Base-by-base conservation (phyloP, 92 coral and sea anemone species). In the Epizoanthus ramosus region DNA sequence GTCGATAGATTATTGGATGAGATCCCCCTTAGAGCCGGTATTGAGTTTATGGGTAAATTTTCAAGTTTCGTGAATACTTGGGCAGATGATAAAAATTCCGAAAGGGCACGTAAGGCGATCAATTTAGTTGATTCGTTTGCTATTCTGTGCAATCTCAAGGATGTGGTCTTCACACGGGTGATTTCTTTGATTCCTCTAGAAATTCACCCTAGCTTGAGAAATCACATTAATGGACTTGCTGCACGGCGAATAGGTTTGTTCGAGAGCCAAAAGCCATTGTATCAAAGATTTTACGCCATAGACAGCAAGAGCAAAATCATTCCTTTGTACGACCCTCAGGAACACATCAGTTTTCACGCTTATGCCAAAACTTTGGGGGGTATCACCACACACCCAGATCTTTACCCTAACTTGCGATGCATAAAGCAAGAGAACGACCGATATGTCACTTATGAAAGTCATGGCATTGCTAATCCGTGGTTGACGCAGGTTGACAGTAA, bases 31-130 rank as follows among this genome's bases (percentile, higher is more conserved):
- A 60, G 23, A 16, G 65, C n/a, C 3, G 6, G 71, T 43, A 66
- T 66, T 33, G 71, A 24, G 37, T 66, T 66, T 43, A 66, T 66
- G 37, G 71, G 71, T 13, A 66, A 37, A 3, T 66, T 66, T 28
- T 66, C 71, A 15, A 66, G 71, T 66, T 66, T 66, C 71, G 15
- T 66, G 43, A 66, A 66, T 66, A 66, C 71, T 66, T 66, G 71
- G 71, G 71, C 71, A 10, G 47, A 66, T 28, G 71, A 17, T 0
- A 66, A 23, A 33, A n/a, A 66, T n/a, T 4, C 71, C 33, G 24
- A 66, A 18, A 66, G 43, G 71, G 39, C 21, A 66, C 17, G n/a
- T 2, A 66, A 66, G 24, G 71, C 33, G 7, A 66, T 66, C 39
- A 66, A 33, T 0, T 15, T 66, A 19, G 33, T 66, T 43, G 33